A percentile compares a stretch with the other conserved stretches of the same genome.
These are phyloP conservation scores for Aplysina aerophoba DNA, from an alignment of 37 sponge, comb jelly and placozoan genomes.

Conservation along the genomic window DNA sequence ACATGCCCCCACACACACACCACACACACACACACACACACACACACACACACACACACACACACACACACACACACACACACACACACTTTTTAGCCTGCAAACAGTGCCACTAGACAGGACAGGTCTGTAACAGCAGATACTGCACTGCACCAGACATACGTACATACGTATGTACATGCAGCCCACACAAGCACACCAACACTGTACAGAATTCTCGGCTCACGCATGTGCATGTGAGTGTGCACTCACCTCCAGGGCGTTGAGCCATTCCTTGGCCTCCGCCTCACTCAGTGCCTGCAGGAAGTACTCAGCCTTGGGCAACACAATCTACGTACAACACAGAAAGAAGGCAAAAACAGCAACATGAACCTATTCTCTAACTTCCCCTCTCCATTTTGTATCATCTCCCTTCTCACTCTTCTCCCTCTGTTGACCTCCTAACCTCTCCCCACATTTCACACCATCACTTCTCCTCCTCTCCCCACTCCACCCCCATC, in stretches of 20 bases:
- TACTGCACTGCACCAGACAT: no score
- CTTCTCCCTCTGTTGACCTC: no score
- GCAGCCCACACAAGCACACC: no score
- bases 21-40: conserved; percentile 3
- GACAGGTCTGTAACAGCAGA: no score
- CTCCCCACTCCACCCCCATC: not conserved
- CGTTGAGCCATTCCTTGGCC: conserved; percentile 63
- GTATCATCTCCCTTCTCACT: no score
- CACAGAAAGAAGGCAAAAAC: not conserved
- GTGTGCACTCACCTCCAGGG: conserved; percentile 57
- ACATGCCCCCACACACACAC: not conserved
- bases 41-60: not conserved
- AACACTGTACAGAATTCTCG: no score
- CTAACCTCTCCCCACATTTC: no score
- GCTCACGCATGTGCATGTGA: no score
- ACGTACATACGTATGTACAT: no score
- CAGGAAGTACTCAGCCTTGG: conserved; percentile 72
- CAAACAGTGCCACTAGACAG: not conserved
- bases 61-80: not conserved
- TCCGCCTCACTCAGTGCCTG: conserved; percentile 67
- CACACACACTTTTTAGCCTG: not conserved
- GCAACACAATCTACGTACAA: conserved; percentile 71
- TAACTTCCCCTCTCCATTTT: no score
- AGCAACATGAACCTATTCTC: not conserved
- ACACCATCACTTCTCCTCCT: not conserved